phyloP scores from a whole-genome alignment of 2,797 vertebrate species.

The Dallia pectoralis region DNA sequence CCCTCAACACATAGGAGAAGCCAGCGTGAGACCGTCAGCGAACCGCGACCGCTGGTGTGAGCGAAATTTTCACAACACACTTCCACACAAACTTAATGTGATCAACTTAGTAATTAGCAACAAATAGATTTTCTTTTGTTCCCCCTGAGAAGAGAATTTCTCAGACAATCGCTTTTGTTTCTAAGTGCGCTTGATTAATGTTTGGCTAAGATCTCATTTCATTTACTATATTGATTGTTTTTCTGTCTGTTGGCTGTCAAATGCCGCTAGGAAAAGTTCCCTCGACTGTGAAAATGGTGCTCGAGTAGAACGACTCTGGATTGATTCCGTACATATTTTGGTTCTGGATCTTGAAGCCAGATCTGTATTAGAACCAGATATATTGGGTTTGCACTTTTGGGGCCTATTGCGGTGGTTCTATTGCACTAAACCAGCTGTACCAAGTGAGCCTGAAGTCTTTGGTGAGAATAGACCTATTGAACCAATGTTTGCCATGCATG shows the following conservation, averaged over 20 bases:
- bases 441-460: neutral
- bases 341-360: neutral
- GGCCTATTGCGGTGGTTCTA: neutral
- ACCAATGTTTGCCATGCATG: neutral
- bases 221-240: constrained; percentile 1
- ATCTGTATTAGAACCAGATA: neutral
- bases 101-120: constrained; percentile 49
- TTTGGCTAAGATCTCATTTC: constrained; percentile 2
- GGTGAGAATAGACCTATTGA: neutral
- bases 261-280: neutral
- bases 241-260: neutral
- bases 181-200: neutral
- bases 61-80: constrained; percentile 40
- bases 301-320: neutral
- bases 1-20: constrained; percentile 26
- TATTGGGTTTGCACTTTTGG: neutral
- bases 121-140: constrained; percentile 34
- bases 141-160: neutral
- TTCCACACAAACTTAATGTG: constrained; percentile 30
- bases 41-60: constrained; percentile 41
- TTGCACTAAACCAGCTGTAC: neutral
- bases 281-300: neutral
- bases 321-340: neutral
- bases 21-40: constrained; percentile 46
- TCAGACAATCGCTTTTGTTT: constrained; percentile 5